Evolutionary conservation across 2,888 invertebrate species (phyloP), one percentile per base, ranked within the genome.

Genomic region (Drosophila robusta): DNA sequence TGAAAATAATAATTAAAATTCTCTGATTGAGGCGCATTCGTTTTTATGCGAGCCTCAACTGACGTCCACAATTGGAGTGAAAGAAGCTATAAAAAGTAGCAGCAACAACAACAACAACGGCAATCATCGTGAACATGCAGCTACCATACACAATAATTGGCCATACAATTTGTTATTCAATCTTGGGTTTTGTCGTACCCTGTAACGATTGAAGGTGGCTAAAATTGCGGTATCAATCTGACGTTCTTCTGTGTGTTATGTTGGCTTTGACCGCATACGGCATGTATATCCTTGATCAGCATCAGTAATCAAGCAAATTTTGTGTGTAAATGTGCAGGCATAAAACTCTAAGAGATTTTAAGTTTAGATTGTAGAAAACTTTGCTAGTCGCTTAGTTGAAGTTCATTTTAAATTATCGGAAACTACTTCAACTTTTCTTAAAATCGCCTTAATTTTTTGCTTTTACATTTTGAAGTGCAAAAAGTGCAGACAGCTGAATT

Each of bases 1-100:
- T 90, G 90, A 90, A 90, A 90, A 90, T 78, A 85, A 89, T 89
- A 89, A 90, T 90, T 90, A 90, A 89, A 89, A 89, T 89, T 90
- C 90, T 82, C 87, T 80, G 90, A 90, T 86, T 86, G 84, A 80
- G 74, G 68, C 72, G 34, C 64, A 51, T 58, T 58, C 39, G 50
- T 46, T 61, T 61, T 49, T 24, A 46, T 60, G 29, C 24, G 12
- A 16, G 18, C 29, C 54, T 12, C 50, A 52, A 38, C 49, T 79
- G 83, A 77, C 83, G 80, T 75, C 70, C 85, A 66, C 77, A 85
- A 81, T 79, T 85, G 82, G 85, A 82, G 71, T 72, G 81, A 74
- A 82, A 77, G 77, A 77, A 67, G 81, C 82, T 68, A 83, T 80
- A 82, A 83, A 75, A 77, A 62, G 44, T 47, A 61, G 36, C 49